phyloP scores from a whole-genome alignment of 2,888 invertebrate genomes.

The Lepidochrysops patricia region DNA sequence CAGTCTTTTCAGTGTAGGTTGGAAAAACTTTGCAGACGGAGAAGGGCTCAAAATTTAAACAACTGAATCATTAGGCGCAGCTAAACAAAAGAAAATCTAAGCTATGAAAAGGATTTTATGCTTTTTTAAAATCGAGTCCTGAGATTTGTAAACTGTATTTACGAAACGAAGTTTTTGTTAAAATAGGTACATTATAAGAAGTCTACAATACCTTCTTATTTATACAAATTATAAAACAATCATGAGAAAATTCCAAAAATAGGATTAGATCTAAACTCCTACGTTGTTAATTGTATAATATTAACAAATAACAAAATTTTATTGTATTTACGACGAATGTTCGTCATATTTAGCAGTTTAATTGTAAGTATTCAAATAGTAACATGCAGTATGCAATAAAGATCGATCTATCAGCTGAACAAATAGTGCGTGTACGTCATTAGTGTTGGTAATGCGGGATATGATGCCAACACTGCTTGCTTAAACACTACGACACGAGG shows the following conservation, averaged over 20 bases:
- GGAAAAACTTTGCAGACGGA: background rate
- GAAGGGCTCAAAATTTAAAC: too few relatives aligned
- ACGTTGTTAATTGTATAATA: too few relatives aligned
- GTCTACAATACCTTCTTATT: too few relatives aligned
- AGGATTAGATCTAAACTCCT: background rate
- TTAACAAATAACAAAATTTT: background rate
- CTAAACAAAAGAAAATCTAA: too few relatives aligned
- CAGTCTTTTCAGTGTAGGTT: too few relatives aligned
- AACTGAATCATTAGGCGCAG: too few relatives aligned
- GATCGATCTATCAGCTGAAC: conserved; percentile 13
- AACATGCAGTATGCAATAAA: background rate
- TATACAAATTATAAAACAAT: too few relatives aligned
- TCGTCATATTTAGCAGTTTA: background rate
- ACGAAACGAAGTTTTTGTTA: too few relatives aligned
- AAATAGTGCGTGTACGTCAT: conserved; percentile 11
- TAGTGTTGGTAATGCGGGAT: conserved; percentile 7
- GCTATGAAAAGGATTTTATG: too few relatives aligned
- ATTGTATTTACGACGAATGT: background rate
- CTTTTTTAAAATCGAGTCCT: too few relatives aligned
- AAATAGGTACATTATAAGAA: too few relatives aligned
- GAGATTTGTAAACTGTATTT: too few relatives aligned
- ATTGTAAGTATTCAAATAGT: background rate
- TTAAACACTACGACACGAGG: background rate
- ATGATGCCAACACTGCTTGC: background rate
- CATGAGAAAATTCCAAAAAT: background rate